Conservation (phyloP, 2,113 vertebrate genomes). For the Pleuronectes platessa region DNA sequence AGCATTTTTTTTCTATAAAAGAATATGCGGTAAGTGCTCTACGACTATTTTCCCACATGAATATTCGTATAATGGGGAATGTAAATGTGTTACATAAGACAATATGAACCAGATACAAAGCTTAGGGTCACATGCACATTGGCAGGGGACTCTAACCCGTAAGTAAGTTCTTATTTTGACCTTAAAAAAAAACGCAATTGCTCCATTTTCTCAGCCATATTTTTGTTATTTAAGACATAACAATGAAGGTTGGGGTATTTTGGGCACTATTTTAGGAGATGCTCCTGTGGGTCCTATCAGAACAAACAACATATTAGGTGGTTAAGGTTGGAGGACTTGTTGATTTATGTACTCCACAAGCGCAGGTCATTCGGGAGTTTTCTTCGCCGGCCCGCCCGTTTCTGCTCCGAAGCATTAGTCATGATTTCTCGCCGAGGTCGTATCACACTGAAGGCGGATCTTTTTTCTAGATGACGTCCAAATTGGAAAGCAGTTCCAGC, state of each 20-base stretch:
- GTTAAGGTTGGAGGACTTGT: not conserved
- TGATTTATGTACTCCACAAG: slow-evolving; percentile 19
- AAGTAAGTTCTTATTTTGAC: no score
- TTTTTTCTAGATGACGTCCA: slow-evolving; percentile 24
- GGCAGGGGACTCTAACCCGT: no score
- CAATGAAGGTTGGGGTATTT: no score
- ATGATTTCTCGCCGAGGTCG: slow-evolving; percentile 13
- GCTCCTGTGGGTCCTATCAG: not conserved
- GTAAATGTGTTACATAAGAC: no score
- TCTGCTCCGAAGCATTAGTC: not conserved
- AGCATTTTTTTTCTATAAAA: no score
- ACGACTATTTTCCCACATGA: no score
- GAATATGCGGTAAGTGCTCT: no score
- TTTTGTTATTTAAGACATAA: not conserved
- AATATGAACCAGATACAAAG: no score
- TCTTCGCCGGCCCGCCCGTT: not conserved
- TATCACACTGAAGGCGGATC: slow-evolving; percentile 27
- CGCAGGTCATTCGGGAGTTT: slow-evolving; percentile 21
- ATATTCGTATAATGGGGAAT: no score
- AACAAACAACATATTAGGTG: not conserved
- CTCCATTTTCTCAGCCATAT: no score
- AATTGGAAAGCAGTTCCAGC: slow-evolving; percentile 49
- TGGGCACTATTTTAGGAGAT: not conserved
- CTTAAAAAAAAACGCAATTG: no score
- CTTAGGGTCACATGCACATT: no score